Evolutionary conservation across 2,113 vertebrate genomes (phyloP).

Genomic region (Siniperca chuatsi): DNA sequence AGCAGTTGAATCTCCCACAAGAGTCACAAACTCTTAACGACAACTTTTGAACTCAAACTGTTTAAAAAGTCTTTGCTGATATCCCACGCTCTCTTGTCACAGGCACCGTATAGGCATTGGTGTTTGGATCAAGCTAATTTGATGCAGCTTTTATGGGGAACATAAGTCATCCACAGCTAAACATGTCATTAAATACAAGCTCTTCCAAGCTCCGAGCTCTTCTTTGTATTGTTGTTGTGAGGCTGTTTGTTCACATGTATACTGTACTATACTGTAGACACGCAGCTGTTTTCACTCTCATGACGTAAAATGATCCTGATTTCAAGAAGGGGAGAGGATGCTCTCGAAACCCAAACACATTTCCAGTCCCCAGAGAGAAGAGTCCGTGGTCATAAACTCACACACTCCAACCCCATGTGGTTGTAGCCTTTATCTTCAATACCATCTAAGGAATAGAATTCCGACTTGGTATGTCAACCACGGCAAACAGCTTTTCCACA

Average conservation of each 20-base stretch:
- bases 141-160: not conserved
- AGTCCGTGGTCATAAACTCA: slow-evolving; percentile 46
- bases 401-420: slow-evolving; percentile 48
- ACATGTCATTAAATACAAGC: slow-evolving; percentile 13
- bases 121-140: not conserved
- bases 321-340: slow-evolving; percentile 26
- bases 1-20: slow-evolving; percentile 2
- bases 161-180: not conserved
- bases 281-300: slow-evolving; percentile 39
- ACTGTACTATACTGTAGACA: not conserved
- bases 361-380: slow-evolving; percentile 55
- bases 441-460: slow-evolving; percentile 84
- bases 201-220: not conserved
- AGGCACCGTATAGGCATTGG: not conserved
- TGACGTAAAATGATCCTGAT: not conserved
- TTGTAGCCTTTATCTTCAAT: slow-evolving; percentile 68
- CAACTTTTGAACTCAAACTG: not conserved
- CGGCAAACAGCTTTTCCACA: slow-evolving; percentile 74
- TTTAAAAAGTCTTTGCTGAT: slow-evolving; percentile 11
- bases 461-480: slow-evolving; percentile 70
- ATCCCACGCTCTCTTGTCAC: not conserved
- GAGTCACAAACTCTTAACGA: slow-evolving; percentile 17
- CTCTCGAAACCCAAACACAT: slow-evolving; percentile 53
- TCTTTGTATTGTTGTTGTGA: not conserved
- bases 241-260: not conserved